Conservation (phyloP, 2,797 vertebrate species). For the Carcharodon carcharias region DNA sequence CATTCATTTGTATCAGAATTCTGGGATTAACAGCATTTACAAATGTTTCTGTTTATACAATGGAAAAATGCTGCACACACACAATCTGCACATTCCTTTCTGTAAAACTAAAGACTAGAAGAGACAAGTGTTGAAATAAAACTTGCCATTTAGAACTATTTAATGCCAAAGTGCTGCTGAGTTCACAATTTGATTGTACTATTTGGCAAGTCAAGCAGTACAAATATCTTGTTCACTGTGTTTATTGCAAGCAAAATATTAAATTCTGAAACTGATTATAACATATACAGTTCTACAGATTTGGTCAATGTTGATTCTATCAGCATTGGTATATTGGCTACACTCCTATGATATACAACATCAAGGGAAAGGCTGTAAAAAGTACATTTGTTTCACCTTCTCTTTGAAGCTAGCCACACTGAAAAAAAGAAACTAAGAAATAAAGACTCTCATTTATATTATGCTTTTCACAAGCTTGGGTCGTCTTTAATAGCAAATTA, state of each 20-base stretch:
- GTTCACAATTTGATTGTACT: background rate
- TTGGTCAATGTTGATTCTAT: background rate
- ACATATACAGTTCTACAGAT: background rate
- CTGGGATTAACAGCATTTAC: background rate
- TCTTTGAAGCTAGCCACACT: background rate
- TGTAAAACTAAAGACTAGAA: background rate
- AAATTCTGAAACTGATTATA: slow-evolving; percentile 11
- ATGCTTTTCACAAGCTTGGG: background rate
- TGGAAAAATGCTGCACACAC: background rate
- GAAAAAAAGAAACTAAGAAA: background rate
- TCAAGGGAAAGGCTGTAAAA: background rate
- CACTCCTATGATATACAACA: background rate
- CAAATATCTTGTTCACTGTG: background rate
- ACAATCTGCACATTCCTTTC: background rate
- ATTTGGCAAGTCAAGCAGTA: background rate
- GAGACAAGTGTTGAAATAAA: background rate
- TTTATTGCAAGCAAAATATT: slow-evolving; percentile 27
- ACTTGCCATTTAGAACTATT: background rate
- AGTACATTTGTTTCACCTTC: background rate
- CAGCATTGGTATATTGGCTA: background rate
- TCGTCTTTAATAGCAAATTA: background rate
- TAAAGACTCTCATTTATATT: background rate
- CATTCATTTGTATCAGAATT: background rate
- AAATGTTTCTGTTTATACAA: background rate
- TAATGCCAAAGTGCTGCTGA: background rate